Evolutionary conservation across 2,797 vertebrate genomes (phyloP).

Genomic region (Adrianichthys oophorus): DNA sequence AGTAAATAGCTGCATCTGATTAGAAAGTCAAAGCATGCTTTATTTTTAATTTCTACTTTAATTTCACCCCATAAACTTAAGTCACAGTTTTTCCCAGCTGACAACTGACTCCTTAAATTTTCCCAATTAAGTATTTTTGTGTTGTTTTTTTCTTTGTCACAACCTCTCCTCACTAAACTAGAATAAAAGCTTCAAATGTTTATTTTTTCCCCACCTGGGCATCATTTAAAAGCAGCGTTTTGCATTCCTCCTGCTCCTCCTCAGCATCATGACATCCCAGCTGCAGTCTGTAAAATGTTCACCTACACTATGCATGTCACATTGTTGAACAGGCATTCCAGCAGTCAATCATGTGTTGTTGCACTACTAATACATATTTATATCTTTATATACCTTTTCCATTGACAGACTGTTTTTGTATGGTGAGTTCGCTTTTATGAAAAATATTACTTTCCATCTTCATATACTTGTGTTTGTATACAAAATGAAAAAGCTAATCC

Average conservation of each 20-base stretch:
- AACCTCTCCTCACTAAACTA: conserved; percentile 6
- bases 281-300: conserved; percentile 48
- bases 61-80: no score
- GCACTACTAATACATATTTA: conserved; percentile 63
- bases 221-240: conserved; percentile 6
- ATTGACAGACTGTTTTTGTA: conserved; percentile 48
- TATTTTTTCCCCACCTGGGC: conserved; percentile 44
- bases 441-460: conserved; percentile 52
- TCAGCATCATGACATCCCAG: conserved; percentile 32
- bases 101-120: no score
- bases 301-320: conserved; percentile 68
- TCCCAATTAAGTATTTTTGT: not conserved
- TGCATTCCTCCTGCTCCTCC: conserved; percentile 23
- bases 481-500: conserved; percentile 41
- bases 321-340: conserved; percentile 72
- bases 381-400: conserved; percentile 46
- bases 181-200: conserved; percentile 9
- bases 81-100: no score
- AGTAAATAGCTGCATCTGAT: no score
- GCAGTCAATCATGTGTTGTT: conserved; percentile 44
- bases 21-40: no score
- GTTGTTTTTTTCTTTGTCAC: conserved; percentile 8
- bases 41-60: no score
- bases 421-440: conserved; percentile 46
- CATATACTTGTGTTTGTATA: conserved; percentile 41